These are phyloP conservation scores for Drosophila sechellia DNA, from an alignment of 1,140 invertebrate genomes.

Conservation along the genomic window DNA sequence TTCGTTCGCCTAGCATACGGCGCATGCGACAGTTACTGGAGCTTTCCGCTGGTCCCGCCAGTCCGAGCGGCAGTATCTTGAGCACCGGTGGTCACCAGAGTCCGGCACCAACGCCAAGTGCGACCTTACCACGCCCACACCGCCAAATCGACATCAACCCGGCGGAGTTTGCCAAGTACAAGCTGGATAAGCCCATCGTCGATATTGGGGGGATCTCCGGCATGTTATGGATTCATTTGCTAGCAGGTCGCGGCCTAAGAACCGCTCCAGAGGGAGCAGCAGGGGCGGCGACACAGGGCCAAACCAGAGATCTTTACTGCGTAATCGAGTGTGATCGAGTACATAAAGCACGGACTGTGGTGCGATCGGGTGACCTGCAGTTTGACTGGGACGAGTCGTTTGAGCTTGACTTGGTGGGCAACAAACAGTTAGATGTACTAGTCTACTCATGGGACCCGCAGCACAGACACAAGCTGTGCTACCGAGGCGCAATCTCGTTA, in stretches of 20 bases:
- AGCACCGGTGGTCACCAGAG: conserved; percentile 87
- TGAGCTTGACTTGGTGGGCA: conserved; percentile 97
- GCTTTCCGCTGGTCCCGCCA: conserved; percentile 86
- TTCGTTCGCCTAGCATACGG: conserved; percentile 89
- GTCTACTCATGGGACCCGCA: conserved; percentile 99
- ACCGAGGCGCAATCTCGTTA: conserved; percentile 95
- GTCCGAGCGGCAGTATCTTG: conserved; percentile 85
- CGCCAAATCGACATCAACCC: conserved; percentile 94
- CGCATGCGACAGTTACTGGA: conserved; percentile 92
- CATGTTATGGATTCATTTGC: conserved; percentile 94
- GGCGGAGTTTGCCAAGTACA: conserved; percentile 96
- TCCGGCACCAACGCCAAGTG: conserved; percentile 90
- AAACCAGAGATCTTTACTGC: conserved; percentile 93
- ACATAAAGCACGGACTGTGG: conserved; percentile 98
- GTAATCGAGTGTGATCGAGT: conserved; percentile 98
- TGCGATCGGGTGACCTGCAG: conserved; percentile 97
- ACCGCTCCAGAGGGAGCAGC: conserved; percentile 88
- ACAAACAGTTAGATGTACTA: conserved; percentile 96
- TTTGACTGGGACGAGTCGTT: conserved; percentile 99
- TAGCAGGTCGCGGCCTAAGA: conserved; percentile 94
- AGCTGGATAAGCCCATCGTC: conserved; percentile 91
- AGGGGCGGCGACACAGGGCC: conserved; percentile 84
- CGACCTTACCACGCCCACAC: conserved; percentile 89
- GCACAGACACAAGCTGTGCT: conserved; percentile 97
- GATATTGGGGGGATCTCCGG: conserved; percentile 91